phyloP scores from a whole-genome alignment of 2,888 invertebrate species.

The Acanthoscelides obtectus region DNA sequence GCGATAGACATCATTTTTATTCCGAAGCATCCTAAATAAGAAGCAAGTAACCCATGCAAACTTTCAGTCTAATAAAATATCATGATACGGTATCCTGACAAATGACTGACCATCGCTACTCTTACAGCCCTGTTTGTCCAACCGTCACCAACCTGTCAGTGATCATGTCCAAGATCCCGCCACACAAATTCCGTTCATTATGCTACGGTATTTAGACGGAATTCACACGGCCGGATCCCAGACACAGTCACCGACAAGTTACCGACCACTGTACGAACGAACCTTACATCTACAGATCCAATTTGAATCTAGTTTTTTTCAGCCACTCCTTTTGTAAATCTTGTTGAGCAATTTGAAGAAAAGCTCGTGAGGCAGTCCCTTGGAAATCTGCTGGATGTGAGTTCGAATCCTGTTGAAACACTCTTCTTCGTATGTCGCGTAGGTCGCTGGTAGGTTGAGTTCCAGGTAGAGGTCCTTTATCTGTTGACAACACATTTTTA shows the following conservation, averaged over 20 bases:
- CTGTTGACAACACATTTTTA: no score
- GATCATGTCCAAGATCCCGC: no score
- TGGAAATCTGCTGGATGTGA: conserved; percentile 79
- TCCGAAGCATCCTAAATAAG: no score
- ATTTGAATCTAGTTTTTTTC: not conserved
- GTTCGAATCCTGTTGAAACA: conserved; percentile 76
- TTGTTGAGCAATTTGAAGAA: conserved; percentile 80
- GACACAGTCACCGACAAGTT: no score
- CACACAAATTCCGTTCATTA: no score
- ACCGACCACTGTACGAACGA: no score
- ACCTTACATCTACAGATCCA: not conserved
- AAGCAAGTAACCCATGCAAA: no score
- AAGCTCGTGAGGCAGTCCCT: conserved; percentile 73
- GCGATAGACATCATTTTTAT: no score
- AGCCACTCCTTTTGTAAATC: conserved; percentile 69
- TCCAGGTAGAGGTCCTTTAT: conserved; percentile 74
- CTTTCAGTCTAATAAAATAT: not conserved
- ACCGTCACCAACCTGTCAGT: no score
- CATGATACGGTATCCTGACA: not conserved
- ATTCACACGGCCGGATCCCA: no score
- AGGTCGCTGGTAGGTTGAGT: conserved; percentile 70
- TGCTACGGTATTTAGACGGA: no score
- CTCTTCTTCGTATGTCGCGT: conserved; percentile 76
- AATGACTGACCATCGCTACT: not conserved
- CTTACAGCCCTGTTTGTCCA: not conserved